Conservation (phyloP, 2,888 invertebrate genomes). For the Latrodectus elegans region DNA sequence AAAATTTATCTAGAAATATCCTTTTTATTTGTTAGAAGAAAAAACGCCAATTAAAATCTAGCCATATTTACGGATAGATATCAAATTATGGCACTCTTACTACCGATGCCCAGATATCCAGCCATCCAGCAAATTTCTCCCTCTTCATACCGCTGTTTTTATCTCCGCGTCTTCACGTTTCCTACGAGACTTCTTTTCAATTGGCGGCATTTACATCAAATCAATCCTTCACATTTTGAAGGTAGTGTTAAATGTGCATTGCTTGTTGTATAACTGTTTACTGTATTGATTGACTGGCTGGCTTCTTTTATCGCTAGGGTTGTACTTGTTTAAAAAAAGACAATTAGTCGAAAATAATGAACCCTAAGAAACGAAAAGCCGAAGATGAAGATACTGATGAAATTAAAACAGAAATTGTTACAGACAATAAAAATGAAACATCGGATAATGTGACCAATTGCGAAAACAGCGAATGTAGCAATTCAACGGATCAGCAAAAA, state of each 20-base stretch:
- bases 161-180: constrained; percentile 58
- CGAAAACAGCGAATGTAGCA: constrained; percentile 54
- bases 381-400: constrained; percentile 58
- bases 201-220: constrained; percentile 69
- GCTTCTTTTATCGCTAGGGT: constrained; percentile 33
- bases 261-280: constrained; percentile 68
- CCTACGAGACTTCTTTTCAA: constrained; percentile 61
- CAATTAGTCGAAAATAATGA: constrained; percentile 23
- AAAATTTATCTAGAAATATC: no score
- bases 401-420: constrained; percentile 32
- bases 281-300: constrained; percentile 64
- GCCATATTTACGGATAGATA: background rate
- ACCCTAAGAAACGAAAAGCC: constrained; percentile 63
- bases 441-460: constrained; percentile 57
- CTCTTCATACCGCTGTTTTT: constrained; percentile 11
- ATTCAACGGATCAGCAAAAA: constrained; percentile 66
- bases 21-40: no score
- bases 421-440: constrained; percentile 43
- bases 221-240: constrained; percentile 67
- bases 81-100: no score
- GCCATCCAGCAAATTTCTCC: background rate
- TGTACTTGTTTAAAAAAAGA: background rate
- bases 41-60: background rate
- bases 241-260: constrained; percentile 66
- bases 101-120: no score